Conservation (phyloP, 2,888 invertebrate species). For the Perithous albicinctus region DNA sequence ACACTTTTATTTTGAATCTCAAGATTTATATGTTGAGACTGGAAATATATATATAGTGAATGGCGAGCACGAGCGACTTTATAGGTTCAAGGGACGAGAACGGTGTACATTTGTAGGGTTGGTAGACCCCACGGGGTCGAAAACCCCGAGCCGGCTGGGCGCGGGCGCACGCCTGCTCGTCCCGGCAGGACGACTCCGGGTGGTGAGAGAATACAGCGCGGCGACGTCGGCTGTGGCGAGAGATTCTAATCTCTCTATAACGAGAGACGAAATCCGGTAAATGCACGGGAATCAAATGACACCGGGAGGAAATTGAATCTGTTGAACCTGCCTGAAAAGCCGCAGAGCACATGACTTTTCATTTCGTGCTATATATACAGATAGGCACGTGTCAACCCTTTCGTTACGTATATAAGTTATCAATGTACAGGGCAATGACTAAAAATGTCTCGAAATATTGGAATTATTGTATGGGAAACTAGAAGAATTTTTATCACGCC, state of each 20-base stretch:
- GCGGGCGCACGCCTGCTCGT: slow-evolving; percentile 18
- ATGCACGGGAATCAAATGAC: slow-evolving; percentile 69
- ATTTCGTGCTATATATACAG: background rate
- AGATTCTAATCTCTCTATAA: slow-evolving; percentile 77
- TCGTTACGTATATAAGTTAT: no score
- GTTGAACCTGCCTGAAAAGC: slow-evolving; percentile 32
- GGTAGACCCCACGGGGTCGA: slow-evolving; percentile 68
- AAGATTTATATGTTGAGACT: background rate
- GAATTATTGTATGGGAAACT: no score
- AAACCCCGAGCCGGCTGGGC: slow-evolving; percentile 59
- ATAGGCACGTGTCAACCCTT: background rate
- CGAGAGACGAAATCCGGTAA: slow-evolving; percentile 65
- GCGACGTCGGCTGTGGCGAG: slow-evolving; percentile 38
- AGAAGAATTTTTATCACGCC: no score
- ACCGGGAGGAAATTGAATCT: slow-evolving; percentile 71
- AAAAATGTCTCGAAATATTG: no score
- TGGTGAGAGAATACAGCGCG: slow-evolving; percentile 8
- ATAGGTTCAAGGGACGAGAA: slow-evolving; percentile 31
- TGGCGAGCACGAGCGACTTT: background rate
- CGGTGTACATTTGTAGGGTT: slow-evolving; percentile 61
- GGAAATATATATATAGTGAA: background rate
- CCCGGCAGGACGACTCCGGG: slow-evolving; percentile 19
- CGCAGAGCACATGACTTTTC: slow-evolving; percentile 8
- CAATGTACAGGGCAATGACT: no score
- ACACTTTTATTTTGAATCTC: background rate